Evolutionary conservation across 2,888 invertebrate genomes (phyloP), one percentile per base, ranked within the genome.

Genomic region (Clepsis dumicolana): DNA sequence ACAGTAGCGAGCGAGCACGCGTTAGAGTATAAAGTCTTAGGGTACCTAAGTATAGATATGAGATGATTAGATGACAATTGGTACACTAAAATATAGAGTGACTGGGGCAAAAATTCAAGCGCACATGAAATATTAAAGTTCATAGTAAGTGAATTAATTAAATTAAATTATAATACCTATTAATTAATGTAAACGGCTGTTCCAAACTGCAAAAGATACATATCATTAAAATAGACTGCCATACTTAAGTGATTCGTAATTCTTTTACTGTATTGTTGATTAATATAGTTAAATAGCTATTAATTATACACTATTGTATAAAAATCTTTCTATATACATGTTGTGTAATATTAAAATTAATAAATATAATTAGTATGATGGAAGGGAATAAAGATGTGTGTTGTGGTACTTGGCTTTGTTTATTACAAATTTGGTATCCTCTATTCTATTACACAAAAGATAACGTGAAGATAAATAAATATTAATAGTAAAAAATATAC

Each of bases 291-390:
- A 84, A 81, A 81, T 90, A 92, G 89, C 81, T 79, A 86, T 81
- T 87, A 87, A 88, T 87, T 92, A 93, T 93, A 93, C 91, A 93
- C 92, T 93, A 93, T 93, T 93, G 92, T 93, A 93, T 92, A 90
- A 93, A 92, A 90, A 86, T 91, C 93, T 93, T 93, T 93, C 93
- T 93, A 93, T 93, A 89, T 93, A 93, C 93, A 93, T 93, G 93
- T 93, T 93, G 93, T 93, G 91, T 92, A 90, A 87, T 90, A 88
- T 85, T 90, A 88, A 90, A 88, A 87, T 85, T 89, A 80, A 80
- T 77, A 79, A 88, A 84, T 86, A 84, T 86, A 73, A 83, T 82
- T 88, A 90, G 87, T 73, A 81, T 69, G 82, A 78, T 80, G 77
- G 77, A 83, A 81, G 81, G 79, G 85, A 91, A 90, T 91, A 93